Evolutionary conservation across 2,888 invertebrate species (phyloP).

Genomic region (Taphrorychus bicolor): DNA sequence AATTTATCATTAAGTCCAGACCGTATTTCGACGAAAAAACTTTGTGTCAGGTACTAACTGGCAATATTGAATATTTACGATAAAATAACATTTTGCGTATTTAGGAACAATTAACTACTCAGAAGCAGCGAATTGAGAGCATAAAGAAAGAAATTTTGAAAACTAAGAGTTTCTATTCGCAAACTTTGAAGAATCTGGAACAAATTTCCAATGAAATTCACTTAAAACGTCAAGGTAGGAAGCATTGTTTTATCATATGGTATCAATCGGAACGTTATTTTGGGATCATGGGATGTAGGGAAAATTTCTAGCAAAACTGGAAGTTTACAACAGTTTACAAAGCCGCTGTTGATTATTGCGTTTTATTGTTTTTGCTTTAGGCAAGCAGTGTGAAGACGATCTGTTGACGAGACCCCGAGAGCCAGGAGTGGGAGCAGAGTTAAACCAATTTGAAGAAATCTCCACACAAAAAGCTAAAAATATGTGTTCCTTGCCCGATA

Average conservation of each 20-base stretch:
- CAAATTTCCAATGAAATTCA: conserved; percentile 93
- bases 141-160: conserved; percentile 80
- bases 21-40: conserved; percentile 92
- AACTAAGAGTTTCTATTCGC: conserved; percentile 83
- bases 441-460: conserved; percentile 55
- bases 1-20: conserved; percentile 84
- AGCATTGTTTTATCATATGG: no score
- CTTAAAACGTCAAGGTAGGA: conserved; percentile 65
- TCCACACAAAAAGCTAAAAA: conserved; percentile 32
- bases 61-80: no score
- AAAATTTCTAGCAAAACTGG: no score
- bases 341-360: no score
- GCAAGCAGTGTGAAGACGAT: conserved; percentile 54
- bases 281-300: no score
- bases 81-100: no score
- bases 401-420: conserved; percentile 65
- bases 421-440: conserved; percentile 71
- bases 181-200: conserved; percentile 83
- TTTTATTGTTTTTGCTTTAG: conserved; percentile 19
- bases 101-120: conserved; percentile 79
- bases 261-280: background rate
- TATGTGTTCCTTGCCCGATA: conserved; percentile 58
- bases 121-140: conserved; percentile 83
- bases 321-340: no score
- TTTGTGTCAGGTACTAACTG: conserved; percentile 75